phyloP scores from a whole-genome alignment of 2,113 vertebrate genomes.

The Stercorarius parasiticus region DNA sequence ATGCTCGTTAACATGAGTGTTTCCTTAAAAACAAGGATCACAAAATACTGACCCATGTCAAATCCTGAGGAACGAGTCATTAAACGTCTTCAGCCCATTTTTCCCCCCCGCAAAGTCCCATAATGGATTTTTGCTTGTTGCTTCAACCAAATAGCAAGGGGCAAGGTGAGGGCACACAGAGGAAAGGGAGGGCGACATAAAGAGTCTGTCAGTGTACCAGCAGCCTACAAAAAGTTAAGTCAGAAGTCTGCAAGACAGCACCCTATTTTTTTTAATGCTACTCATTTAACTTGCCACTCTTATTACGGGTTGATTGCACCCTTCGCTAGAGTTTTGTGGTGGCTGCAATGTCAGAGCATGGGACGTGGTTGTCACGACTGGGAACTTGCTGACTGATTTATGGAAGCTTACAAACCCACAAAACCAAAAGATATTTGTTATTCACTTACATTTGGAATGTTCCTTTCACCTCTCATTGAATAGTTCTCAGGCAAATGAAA shows the following conservation, averaged over 20 bases:
- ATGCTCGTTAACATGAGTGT: neutral
- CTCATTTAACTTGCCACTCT: neutral
- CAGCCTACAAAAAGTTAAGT: neutral
- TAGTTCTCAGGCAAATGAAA: neutral
- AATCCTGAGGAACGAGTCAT: neutral
- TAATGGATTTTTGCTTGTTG: neutral
- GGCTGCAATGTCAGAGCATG: neutral
- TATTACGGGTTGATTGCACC: neutral
- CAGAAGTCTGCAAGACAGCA: neutral
- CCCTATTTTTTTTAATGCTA: neutral
- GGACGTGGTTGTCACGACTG: neutral
- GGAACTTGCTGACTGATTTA: conserved; percentile 39
- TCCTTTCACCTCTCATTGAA: conserved; percentile 1
- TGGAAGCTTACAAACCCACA: conserved; percentile 6
- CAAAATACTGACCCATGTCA: neutral
- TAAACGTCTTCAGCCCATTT: neutral
- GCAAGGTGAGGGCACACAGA: neutral
- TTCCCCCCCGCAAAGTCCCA: neutral
- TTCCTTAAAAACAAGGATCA: neutral
- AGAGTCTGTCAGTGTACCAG: fast-evolving
- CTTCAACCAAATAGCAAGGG: neutral
- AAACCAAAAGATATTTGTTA: conserved; percentile 25
- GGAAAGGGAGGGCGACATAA: neutral
- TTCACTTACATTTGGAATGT: neutral
- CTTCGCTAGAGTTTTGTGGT: neutral